Evolutionary conservation across 2,797 vertebrate genomes (phyloP).

Genomic region (Gobio occitaniae): DNA sequence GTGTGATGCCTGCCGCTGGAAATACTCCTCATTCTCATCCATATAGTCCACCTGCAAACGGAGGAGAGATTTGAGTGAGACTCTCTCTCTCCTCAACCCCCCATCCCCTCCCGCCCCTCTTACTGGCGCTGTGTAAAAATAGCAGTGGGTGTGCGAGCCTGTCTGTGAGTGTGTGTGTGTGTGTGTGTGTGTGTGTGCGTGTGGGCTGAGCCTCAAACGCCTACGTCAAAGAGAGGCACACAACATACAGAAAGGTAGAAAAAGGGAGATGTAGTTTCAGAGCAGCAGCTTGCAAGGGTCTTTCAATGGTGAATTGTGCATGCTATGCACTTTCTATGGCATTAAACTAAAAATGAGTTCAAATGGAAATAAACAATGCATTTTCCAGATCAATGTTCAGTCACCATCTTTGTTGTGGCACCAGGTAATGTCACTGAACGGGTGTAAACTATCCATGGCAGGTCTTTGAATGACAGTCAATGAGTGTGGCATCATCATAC

Average conservation of each 20-base stretch:
- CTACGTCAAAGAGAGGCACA: constrained; percentile 72
- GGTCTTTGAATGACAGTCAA: neutral
- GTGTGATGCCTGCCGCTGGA: constrained; percentile 96
- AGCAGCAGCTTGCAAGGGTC: neutral
- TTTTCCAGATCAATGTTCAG: neutral
- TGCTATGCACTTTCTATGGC: neutral
- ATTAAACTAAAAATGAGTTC: neutral
- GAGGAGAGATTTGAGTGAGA: constrained; percentile 62
- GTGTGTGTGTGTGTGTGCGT: constrained; percentile 48
- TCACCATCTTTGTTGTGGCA: neutral
- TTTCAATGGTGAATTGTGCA: neutral
- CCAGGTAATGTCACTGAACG: neutral
- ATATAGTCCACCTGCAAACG: constrained; percentile 94
- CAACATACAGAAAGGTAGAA: constrained; percentile 19
- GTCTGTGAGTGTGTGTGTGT: constrained; percentile 58
- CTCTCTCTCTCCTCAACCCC: constrained; percentile 54
- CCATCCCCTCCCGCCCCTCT: constrained; percentile 54
- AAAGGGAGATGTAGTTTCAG: constrained; percentile 21
- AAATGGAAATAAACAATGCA: neutral
- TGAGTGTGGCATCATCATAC: constrained; percentile 10
- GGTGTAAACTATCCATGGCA: neutral
- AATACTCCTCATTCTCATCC: constrained; percentile 99
- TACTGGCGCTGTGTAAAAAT: constrained; percentile 71
- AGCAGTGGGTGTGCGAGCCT: constrained; percentile 73
- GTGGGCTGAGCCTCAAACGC: constrained; percentile 66